phyloP scores from a whole-genome alignment of 1,140 invertebrate species.

The Leptinotarsa undecemlineata region DNA sequence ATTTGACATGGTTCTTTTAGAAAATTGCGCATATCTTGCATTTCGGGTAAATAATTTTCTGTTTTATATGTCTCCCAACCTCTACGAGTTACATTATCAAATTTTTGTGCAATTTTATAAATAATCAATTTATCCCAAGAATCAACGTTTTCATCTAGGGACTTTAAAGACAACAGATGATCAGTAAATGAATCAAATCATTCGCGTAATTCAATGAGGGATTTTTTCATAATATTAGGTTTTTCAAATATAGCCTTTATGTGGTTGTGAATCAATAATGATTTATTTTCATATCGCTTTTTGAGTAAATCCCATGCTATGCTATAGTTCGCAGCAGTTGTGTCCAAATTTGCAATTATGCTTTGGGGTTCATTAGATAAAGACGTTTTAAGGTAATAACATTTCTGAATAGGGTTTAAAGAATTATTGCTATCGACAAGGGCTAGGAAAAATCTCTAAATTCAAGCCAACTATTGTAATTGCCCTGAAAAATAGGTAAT shows the following conservation, averaged over 20 bases:
- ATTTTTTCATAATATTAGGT: slow-evolving; percentile 32
- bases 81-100: slow-evolving; percentile 18
- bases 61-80: slow-evolving; percentile 27
- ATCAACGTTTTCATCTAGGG: slow-evolving; percentile 31
- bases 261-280: slow-evolving; percentile 26
- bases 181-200: slow-evolving; percentile 38
- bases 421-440: slow-evolving; percentile 25
- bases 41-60: too few relatives aligned
- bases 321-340: slow-evolving; percentile 29
- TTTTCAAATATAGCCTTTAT: slow-evolving; percentile 23
- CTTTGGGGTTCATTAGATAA: slow-evolving; percentile 26
- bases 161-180: slow-evolving; percentile 34
- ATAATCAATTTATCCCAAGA: slow-evolving; percentile 45
- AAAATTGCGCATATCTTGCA: too few relatives aligned
- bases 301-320: slow-evolving; percentile 29
- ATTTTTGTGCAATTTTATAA: slow-evolving; percentile 27
- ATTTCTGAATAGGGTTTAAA: slow-evolving; percentile 23
- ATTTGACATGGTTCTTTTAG: too few relatives aligned
- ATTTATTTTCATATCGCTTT: slow-evolving; percentile 32
- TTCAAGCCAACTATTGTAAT: slow-evolving; percentile 16
- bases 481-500: slow-evolving; percentile 19
- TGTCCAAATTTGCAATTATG: slow-evolving; percentile 25
- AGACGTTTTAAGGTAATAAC: slow-evolving; percentile 27
- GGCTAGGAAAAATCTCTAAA: slow-evolving; percentile 25
- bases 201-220: slow-evolving; percentile 26